Evolutionary conservation across 2,888 invertebrate species (phyloP).

Genomic region (Slavum lentiscoides): DNA sequence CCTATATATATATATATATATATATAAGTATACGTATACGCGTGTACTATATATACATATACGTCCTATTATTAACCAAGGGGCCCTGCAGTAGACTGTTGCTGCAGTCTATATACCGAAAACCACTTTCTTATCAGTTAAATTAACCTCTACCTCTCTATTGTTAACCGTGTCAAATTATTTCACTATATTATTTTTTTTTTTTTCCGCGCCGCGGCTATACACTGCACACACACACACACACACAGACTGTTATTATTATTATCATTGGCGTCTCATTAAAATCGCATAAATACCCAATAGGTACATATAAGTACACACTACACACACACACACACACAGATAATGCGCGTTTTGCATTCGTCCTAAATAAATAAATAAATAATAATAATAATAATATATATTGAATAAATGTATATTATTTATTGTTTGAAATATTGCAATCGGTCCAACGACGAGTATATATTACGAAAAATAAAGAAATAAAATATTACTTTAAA

Average conservation of each 20-base stretch:
- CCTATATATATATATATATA: no score
- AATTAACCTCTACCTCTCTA: slow-evolving; percentile 34
- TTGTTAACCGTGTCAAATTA: slow-evolving; percentile 47
- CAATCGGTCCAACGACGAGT: no score
- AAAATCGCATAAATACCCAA: slow-evolving; percentile 34
- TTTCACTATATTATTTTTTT: slow-evolving; percentile 20
- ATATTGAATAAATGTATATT: no score
- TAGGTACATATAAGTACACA: background rate
- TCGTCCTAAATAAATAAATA: slow-evolving; percentile 3
- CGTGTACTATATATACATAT: background rate
- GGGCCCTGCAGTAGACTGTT: background rate
- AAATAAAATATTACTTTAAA: no score
- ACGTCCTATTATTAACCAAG: background rate
- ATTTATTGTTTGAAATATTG: no score
- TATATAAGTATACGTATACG: background rate
- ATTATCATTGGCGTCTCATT: slow-evolving; percentile 37
- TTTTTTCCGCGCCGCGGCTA: background rate
- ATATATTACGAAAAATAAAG: no score
- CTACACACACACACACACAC: no score
- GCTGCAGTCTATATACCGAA: background rate
- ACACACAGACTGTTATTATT: background rate
- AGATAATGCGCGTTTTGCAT: slow-evolving; percentile 12
- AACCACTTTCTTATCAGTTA: slow-evolving; percentile 47
- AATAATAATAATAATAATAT: no score
- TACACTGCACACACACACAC: no score